Evolutionary conservation across 2,888 invertebrate species (phyloP), one percentile per base, ranked within the genome.

Genomic region (Patella pellucida): DNA sequence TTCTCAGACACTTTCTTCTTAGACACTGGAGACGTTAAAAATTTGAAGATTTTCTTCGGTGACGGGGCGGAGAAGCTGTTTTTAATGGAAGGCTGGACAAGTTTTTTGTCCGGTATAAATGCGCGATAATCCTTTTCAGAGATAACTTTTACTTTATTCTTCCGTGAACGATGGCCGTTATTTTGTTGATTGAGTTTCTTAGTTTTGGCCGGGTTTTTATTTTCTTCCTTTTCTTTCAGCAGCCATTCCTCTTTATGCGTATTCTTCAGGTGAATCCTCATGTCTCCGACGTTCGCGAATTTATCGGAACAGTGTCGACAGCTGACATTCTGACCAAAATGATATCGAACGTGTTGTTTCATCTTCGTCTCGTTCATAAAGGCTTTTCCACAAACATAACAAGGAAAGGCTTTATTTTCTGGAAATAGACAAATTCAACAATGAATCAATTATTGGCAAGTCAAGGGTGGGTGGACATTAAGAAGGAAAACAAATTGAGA

Each of bases 331-430:
- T 83, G 83, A 71, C 85, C 85, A 31, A 84, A 80, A 77, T 87
- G 87, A 70, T 86, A 86, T 19, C 84, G 81, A 62, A 85, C 90
- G 81, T 91, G 91, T 68, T 89, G 86, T 76, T 87, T 89, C 83
- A 90, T 86, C 74, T 90, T 90, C 9, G 90, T 88, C 52, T 85
- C 82, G 3, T 89, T 89, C 19, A 88, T 88, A 76, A 91, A 91
- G 15, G 82, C 83, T 80, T 91, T 91, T 16, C 85, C 85, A 81
- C 91, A 92, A 74, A 85, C 85, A 52, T 84, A 81, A 75, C 90
- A 90, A 16, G 78, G 71, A 72, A 77, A 86, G 0, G 85, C 82
- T 51, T 85, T 85, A 23, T 81, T 83, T 73, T 84, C 86, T 85
- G 80, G 27, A 78, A 78, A 52, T 15, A 73, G 68, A 68, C 68